These are phyloP conservation scores for Gerris buenoi DNA, from an alignment of 1,140 invertebrate genomes.

Conservation along the genomic window DNA sequence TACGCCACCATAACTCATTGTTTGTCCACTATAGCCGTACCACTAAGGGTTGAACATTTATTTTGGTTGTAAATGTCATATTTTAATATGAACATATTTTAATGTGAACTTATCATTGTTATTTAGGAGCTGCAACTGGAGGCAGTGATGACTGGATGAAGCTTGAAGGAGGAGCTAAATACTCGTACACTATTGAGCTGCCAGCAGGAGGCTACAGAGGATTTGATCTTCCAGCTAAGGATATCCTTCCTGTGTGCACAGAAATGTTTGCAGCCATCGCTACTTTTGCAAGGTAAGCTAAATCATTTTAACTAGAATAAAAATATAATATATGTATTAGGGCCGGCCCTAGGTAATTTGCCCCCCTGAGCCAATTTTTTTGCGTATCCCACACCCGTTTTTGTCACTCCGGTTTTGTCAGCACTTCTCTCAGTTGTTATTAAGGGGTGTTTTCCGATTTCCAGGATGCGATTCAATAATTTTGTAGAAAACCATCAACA, in stretches of 20 bases:
- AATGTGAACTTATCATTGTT: no score
- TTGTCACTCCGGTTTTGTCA: no score
- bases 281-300: neutral
- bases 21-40: no score
- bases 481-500: neutral
- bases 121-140: slow-evolving; percentile 35
- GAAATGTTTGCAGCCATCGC: slow-evolving; percentile 12
- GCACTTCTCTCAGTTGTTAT: no score
- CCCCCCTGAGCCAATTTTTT: neutral
- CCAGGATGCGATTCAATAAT: neutral
- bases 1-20: no score
- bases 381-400: neutral
- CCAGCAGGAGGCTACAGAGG: slow-evolving; percentile 73
- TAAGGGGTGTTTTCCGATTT: neutral
- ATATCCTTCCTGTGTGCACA: slow-evolving; percentile 4
- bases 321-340: neutral
- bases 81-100: no score
- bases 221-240: slow-evolving; percentile 62
- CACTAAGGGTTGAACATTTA: no score
- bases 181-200: slow-evolving; percentile 76
- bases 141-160: slow-evolving; percentile 87
- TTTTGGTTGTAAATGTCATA: no score
- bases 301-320: neutral
- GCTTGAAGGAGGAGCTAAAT: slow-evolving; percentile 63
- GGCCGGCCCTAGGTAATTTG: neutral